Base-by-base conservation (phyloP, 1,140 invertebrate species). In the Drosophila dunni region DNA sequence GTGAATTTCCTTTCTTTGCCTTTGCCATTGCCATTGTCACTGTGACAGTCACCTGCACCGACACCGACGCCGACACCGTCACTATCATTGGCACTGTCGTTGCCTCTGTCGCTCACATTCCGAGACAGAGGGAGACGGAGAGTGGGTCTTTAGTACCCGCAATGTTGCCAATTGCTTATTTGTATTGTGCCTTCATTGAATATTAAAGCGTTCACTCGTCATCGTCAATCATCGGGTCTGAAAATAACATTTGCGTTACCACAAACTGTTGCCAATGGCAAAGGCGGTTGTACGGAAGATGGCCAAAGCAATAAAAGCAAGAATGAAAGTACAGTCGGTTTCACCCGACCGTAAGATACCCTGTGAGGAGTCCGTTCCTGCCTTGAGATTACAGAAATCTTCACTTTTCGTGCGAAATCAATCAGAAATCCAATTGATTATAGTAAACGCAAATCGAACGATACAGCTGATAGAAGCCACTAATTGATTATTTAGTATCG, bases 181-280 rank as follows among this genome's bases (percentile, higher is more conserved):
- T 58, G 13, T 20, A 17, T 53, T 67, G 15, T 45, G 29, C 54
- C 20, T 29, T 54, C 24, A 6, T 42, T 76, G 38, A 58, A 58
- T 57, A 42, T 44, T 57, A 5, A 57, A 42, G 13, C 11, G 0
- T 17, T 29, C 4, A 7, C 10, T 13, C 40, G 40, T 13, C 40
- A 42, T 42, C 40, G 40, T 42, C 40, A 42, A 4, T 42, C 40
- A 42, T 4, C 40, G 40, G n/a, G 11, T 13, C 40, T 42, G 40
- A 40, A 11, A 40, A 11, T 40, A 40, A 40, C 36, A 40, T 9
- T 3, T 40, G 9, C 4, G 11, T 42, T n/a, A n/a, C n/a, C 40
- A 42, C 40, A 42, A 42, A 58, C 54, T 44, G 40, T 29, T 58
- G n/a, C 24, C 56, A 45, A 29, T 7, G 7, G 48, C 40, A 58